Evolutionary conservation across 2,797 vertebrate genomes (phyloP), one percentile per base, ranked within the genome.

Genomic region (Anableps anableps): DNA sequence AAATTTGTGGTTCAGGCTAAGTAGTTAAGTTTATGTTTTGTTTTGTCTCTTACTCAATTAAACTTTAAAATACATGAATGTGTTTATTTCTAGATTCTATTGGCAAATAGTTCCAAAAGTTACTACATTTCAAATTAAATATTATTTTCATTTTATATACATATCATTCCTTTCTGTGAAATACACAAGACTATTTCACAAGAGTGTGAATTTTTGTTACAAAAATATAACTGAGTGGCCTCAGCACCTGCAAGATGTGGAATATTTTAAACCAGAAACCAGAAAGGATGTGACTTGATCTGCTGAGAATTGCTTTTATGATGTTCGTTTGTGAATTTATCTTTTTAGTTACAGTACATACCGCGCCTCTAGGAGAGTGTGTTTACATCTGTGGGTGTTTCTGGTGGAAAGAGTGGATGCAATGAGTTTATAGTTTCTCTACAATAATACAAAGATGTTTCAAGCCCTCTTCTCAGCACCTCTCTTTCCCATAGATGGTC

Each of bases 251-350:
- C 38, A 23, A 26, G 64, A 26, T 68, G 51, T 53, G 51, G 17
- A 53, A 50, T 50, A n/a, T 55, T 55, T 55, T n/a, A 17, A 74
- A n/a, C n/a, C 48, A 47, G 9, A 45, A 73, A 31, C 43, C 58
- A 51, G 9, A 55, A 74, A 79, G 62, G 38, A 70, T 62, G 36
- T 64, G 64, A 70, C 41, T 79, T 55, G 34, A 81, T 84, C 48
- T 10, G 47, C 38, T 50, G 60, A 75, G n/a, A 72, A 17, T 55
- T 23, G 43, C 70, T 78, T 36, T 13, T 41, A 41, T 6, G 41
- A 17, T 70, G 13, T 70, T 70, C 48, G 11, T 58, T 72, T 36
- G 29, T 78, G 4, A n/a, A 75, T 2, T 5, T 74, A 5, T 2
- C 8, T 41, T 80, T 66, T 8, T 16, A 38, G 38, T 53, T n/a